phyloP scores from a whole-genome alignment of 2,797 vertebrate genomes.

The Xiphorhynchus erythropygius region DNA sequence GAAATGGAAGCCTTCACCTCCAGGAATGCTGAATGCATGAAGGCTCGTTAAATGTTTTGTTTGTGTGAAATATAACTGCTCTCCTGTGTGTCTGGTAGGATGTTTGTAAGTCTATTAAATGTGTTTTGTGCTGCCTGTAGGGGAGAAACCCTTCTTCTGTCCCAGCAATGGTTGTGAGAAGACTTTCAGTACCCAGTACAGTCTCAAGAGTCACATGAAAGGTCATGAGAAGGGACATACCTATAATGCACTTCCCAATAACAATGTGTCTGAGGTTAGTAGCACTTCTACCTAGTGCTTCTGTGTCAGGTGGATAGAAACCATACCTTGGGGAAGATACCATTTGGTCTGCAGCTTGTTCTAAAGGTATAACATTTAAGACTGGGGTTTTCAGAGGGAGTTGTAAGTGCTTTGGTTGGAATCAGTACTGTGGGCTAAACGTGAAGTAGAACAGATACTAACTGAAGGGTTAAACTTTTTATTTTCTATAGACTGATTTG shows the following conservation, averaged over 20 bases:
- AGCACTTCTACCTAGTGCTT: neutral
- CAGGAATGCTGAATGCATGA: neutral
- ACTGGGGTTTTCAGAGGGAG: neutral
- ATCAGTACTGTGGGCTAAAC: neutral
- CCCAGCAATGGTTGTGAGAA: conserved; percentile 96
- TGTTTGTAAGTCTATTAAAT: neutral
- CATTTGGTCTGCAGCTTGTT: neutral
- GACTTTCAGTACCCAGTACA: conserved; percentile 96
- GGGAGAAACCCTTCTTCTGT: conserved; percentile 97
- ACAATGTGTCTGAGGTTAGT: conserved; percentile 88
- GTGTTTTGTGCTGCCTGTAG: conserved; percentile 72
- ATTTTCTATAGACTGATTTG: neutral
- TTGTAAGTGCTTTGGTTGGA: neutral
- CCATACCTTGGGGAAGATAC: neutral
- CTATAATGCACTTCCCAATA: conserved; percentile 83
- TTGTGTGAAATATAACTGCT: neutral
- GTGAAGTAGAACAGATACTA: neutral
- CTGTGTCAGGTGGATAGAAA: neutral
- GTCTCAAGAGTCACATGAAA: conserved; percentile 96
- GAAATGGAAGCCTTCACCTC: neutral
- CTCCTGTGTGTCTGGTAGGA: neutral
- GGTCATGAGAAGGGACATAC: conserved; percentile 91
- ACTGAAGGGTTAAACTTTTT: neutral
- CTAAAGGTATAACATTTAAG: neutral
- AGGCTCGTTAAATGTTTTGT: neutral